Base-by-base conservation (phyloP, 2,797 vertebrate genomes). In the Potorous gilbertii region DNA sequence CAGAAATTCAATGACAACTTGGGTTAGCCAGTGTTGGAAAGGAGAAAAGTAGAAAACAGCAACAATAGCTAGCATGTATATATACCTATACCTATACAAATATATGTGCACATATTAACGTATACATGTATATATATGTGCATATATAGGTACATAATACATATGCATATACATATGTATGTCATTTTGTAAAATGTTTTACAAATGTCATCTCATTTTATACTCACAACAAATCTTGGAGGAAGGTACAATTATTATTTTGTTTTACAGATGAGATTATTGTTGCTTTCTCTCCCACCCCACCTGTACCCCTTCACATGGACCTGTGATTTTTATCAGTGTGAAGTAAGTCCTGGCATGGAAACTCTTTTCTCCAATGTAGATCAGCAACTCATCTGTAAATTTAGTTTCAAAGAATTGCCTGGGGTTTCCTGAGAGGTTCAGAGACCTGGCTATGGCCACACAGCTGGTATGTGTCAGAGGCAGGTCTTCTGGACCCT, bases 1-100 rank as follows among this genome's bases (percentile, higher is more conserved):
- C 55, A 52, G 90, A 57, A 97, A 96, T 92, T 89, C 91, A 62
- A 96, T 91, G 54, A 89, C 5, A 54, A 13, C 34, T 94, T 96
- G 28, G 55, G 40, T 56, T 54, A 92, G 55, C 56, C 94, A 14
- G 10, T 0, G 2, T 54, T 52, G 34, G 4, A 9, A 8, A 11
- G 56, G 54, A 50, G 54, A 95, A 52, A 55, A 54, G 50, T 94
- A 56, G 66, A 92, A 93, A 93, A 91, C 66, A 87, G 4, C 2
- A 74, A 40, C 3, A 34, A n/a, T 1, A 87, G 40, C 40, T 4
- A 66, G 59, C 13, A 16, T n/a, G 12, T 34, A 66, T 9, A 66
- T 66, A 66, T 16, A n/a, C 29, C 12, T 34, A 62, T 2, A 3
- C 27, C 24, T 46, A 46, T 46, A 24, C 3, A 66, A 34, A 62